These are phyloP conservation scores for Sphinx pinastri DNA, from an alignment of 2,888 invertebrate genomes.

Conservation along the genomic window DNA sequence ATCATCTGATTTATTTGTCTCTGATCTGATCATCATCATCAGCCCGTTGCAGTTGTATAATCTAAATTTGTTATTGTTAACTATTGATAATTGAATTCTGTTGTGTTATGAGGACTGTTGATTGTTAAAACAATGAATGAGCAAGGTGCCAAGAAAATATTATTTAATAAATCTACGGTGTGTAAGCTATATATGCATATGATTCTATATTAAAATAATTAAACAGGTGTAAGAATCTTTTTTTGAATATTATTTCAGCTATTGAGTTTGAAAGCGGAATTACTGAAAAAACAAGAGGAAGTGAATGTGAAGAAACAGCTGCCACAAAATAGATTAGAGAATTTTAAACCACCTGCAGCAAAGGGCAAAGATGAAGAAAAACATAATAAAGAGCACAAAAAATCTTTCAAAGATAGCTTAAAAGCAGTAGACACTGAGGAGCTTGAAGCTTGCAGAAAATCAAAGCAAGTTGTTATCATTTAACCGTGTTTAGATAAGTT, in stretches of 20 bases:
- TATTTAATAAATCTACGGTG: slow-evolving; percentile 83
- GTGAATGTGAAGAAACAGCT: slow-evolving; percentile 86
- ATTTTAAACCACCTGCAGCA: slow-evolving; percentile 69
- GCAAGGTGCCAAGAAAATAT: slow-evolving; percentile 68
- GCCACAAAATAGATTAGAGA: slow-evolving; percentile 80
- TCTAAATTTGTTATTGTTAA: too few species aligned
- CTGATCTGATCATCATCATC: too few species aligned
- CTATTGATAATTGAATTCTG: too few species aligned
- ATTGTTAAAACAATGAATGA: slow-evolving; percentile 59
- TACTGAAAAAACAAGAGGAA: slow-evolving; percentile 93
- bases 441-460: slow-evolving; percentile 75
- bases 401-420: slow-evolving; percentile 64
- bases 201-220: too few species aligned
- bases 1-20: too few species aligned
- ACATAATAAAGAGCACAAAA: slow-evolving; percentile 59
- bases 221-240: not conserved
- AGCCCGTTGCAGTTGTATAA: too few species aligned
- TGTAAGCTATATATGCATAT: slow-evolving; percentile 42
- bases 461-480: slow-evolving; percentile 54
- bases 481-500: too few species aligned
- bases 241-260: slow-evolving; percentile 70
- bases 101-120: too few species aligned
- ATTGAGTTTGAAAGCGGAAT: slow-evolving; percentile 94
- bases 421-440: slow-evolving; percentile 71
- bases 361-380: slow-evolving; percentile 72